A percentile compares a stretch with the other conserved stretches of the same genome.
phyloP scores from a whole-genome alignment of 2,797 vertebrate genomes.

The Falco concolor region DNA sequence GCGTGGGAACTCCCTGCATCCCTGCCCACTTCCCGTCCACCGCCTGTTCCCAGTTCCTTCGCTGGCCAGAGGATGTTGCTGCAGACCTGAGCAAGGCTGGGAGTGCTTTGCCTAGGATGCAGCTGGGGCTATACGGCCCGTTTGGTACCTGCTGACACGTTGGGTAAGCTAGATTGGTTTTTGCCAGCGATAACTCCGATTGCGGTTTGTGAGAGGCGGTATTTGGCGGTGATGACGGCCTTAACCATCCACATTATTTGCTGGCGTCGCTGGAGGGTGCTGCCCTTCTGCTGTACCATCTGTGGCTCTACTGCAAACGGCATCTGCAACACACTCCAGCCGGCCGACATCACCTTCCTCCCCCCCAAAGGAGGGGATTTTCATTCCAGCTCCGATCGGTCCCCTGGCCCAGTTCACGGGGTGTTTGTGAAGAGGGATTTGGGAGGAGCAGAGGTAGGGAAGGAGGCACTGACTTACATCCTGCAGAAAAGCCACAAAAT shows the following conservation, averaged over 20 bases:
- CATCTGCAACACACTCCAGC: not conserved
- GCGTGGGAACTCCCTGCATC: not conserved
- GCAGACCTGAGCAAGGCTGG: not conserved
- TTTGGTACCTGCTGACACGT: not conserved
- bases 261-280: not conserved
- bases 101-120: not conserved
- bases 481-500: not conserved
- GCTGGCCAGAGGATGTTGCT: conserved; percentile 18
- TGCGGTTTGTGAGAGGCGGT: not conserved
- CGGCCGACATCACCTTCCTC: not conserved
- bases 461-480: not conserved
- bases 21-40: not conserved
- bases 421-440: not conserved
- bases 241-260: not conserved
- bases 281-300: not conserved
- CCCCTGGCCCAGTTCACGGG: accelerated
- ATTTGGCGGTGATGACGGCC: accelerated
- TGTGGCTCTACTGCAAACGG: not conserved
- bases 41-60: not conserved
- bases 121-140: accelerated
- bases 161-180: not conserved
- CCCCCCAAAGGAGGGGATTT: accelerated
- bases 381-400: not conserved
- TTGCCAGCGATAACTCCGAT: not conserved
- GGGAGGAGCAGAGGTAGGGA: not conserved